Conservation (phyloP, 2,113 vertebrate species). For the Myrmophylax atrothorax region DNA sequence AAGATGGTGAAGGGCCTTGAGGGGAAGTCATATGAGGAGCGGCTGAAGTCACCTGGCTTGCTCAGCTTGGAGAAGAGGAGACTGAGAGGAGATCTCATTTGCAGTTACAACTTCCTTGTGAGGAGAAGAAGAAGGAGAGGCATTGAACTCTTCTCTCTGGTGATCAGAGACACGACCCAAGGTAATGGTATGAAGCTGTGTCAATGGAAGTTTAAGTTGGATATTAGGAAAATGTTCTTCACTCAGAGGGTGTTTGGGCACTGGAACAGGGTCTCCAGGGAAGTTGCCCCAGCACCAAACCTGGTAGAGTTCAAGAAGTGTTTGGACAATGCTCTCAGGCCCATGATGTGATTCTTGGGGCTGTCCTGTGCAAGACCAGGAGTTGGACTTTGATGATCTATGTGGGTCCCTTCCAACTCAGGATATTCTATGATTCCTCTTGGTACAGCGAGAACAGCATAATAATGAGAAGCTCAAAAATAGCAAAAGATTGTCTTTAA, state of each 20-base stretch:
- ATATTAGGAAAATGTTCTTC: background rate
- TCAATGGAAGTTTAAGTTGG: background rate
- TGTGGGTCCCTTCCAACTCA: background rate
- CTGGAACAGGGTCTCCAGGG: background rate
- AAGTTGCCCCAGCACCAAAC: background rate
- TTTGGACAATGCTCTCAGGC: background rate
- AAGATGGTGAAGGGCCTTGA: background rate
- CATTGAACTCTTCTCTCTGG: background rate
- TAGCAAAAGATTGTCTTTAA: background rate
- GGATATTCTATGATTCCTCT: background rate
- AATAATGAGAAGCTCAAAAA: background rate
- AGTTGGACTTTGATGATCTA: background rate
- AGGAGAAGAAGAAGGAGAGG: background rate
- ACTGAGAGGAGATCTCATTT: background rate
- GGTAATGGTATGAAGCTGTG: background rate
- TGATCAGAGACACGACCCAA: background rate
- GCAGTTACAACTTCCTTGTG: background rate
- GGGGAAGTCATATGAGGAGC: background rate
- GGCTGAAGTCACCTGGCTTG: background rate
- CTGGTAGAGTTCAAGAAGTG: background rate
- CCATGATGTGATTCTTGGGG: background rate
- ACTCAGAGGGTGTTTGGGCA: background rate
- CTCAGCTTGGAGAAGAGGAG: background rate
- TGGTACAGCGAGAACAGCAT: background rate
- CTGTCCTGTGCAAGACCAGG: background rate